Base-by-base conservation (phyloP, 2,797 vertebrate species). In the Euthynnus affinis region DNA sequence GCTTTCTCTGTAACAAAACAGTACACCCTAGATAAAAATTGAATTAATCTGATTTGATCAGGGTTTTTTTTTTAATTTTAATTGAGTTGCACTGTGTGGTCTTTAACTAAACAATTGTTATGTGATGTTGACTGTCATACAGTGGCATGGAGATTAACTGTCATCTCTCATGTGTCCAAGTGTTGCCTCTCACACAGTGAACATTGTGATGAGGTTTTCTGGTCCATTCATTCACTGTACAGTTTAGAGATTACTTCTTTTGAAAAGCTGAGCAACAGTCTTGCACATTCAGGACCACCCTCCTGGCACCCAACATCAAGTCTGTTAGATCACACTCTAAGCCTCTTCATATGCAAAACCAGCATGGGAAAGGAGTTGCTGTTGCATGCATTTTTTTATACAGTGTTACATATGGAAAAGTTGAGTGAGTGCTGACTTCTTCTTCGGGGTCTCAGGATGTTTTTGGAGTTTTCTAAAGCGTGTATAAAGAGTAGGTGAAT, bases 251-350 rank as follows among this genome's bases (percentile, higher is more conserved):
- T 81, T 60, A 64, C 44, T 52, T 66, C 48, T 32, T 76, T 65
- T 1, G 4, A 61, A 59, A 76, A 71, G 17, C 71, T 20, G 40
- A 34, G 70, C 15, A 52, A 42, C 18, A 42, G 52, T 69, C n/a
- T 80, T 72, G 66, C 68, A 6, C 27, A 62, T 69, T 73, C 29
- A 4, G 34, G 63, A 76, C 66, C 78, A n/a, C 64, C 59, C 64
- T 61, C 29, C 71, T 66, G 74, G 74, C 71, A 53, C 40, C 42
- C 46, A 27, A 25, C 56, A 37, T 22, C 62, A 49, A 80, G 79
- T 81, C 76, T 76, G 85, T 78, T 55, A 76, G 55, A 78, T 85
- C 55, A 32, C 56, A 52, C n/a, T 57, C 60, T 72, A 55, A 83
- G 51, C 65, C 85, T 25, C 1, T 72, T 80, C 71, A 67, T 44